Base-by-base conservation (phyloP, 2,113 vertebrate species). In the Grantiella picta region DNA sequence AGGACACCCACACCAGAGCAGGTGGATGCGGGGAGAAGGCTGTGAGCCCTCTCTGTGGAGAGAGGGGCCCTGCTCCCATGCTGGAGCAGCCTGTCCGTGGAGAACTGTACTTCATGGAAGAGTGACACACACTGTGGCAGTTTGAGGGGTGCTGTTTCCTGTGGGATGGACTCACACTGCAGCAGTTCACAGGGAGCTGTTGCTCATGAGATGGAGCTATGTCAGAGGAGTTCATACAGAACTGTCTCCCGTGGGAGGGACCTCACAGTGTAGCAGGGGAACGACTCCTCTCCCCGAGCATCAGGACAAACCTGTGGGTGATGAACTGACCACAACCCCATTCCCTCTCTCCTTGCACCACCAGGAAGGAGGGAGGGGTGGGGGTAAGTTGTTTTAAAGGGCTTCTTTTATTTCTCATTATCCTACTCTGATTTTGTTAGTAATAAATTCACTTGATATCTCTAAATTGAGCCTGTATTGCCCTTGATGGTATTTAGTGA, bases 81-180 rank as follows among this genome's bases (percentile, higher is more conserved):
- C 24, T 24, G 42, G 25, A 57, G 20, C 10, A 85, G 24, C 20
- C 19, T 56, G 2, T 65, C 15, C 50, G 65, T 13, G 42, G 4
- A 57, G 20, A 10, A 35, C 12, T 29, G 9, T 1, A 2, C 8
- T 5, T 6, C 0, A 0, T n/a, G 29, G 20, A 66, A 40, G 42
- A 40, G 20, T 19, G 50, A 49, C 20, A 19, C 31, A 40, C 0
- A 0, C 5, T 0, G 0, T 60, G 57, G 35, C 21, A 49, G 42
- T 49, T 2, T 57, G 20, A 65, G 35, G n/a, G 29, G 7, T 11
- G 16, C 13, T 66, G 20, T 9, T 24, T 24, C 11, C 19, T 1
- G 1, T 15, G 40, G 35, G 15, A 56, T 10, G 50, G 24, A 28
- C 12, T 29, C 28, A 20, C 0, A 1, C 3, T n/a, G n/a, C 42